Conservation (phyloP, 2,797 vertebrate genomes). For the Catharus ustulatus region DNA sequence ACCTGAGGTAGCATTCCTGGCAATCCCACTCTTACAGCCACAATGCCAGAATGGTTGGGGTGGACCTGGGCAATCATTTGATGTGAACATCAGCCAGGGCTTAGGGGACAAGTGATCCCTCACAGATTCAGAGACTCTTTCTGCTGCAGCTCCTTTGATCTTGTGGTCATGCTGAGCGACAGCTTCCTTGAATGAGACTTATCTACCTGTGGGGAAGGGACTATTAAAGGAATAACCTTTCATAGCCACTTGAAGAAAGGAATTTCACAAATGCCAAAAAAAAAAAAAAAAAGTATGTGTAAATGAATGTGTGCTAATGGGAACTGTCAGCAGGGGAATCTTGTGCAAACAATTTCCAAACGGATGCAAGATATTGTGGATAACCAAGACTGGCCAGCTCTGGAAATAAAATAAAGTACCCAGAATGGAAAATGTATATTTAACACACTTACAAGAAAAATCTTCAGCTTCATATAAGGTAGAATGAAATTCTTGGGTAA, state of each 20-base stretch:
- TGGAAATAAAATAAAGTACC: not conserved
- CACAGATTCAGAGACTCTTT: constrained; percentile 25
- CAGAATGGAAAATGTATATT: not conserved
- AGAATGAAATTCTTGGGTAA: not conserved
- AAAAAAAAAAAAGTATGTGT: not conserved
- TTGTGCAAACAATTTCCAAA: constrained; percentile 26
- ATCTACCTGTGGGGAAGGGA: constrained; percentile 21
- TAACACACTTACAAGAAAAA: not conserved
- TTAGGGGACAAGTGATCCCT: constrained; percentile 21
- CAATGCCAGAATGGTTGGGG: not conserved
- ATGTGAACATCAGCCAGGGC: not conserved
- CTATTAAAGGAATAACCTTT: constrained; percentile 48
- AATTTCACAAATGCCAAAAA: constrained; percentile 54
- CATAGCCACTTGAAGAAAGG: constrained; percentile 55
- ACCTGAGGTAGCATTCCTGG: not conserved
- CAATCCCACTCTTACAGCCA: not conserved
- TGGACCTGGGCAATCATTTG: not conserved
- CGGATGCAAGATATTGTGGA: not conserved
- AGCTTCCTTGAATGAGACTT: constrained; percentile 20
- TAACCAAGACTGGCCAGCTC: not conserved
- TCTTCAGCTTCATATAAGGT: not conserved
- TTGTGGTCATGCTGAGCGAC: constrained; percentile 26
- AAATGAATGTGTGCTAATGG: constrained; percentile 67
- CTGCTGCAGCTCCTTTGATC: constrained; percentile 58
- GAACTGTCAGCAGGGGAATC: constrained; percentile 53